Percentiles rank a stretch among this genome's conserved stretches.
These are phyloP conservation scores for Odontocerum albicorne DNA, from an alignment of 2,888 invertebrate species.

Conservation along the genomic window DNA sequence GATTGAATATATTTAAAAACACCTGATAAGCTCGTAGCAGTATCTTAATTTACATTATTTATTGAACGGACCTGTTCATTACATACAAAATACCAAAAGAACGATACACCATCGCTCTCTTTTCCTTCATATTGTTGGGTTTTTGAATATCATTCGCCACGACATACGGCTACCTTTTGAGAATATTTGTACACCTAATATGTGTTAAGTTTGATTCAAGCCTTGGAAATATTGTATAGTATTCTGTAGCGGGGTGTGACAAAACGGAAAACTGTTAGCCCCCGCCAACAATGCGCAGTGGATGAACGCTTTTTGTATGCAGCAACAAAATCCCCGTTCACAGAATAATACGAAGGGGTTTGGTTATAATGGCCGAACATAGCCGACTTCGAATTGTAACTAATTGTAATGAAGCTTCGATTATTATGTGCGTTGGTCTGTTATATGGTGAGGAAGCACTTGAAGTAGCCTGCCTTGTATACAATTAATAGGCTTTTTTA, in stretches of 20 bases:
- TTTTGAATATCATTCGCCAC: constrained; percentile 14
- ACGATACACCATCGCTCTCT: constrained; percentile 15
- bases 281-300: constrained; percentile 11
- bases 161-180: constrained; percentile 18
- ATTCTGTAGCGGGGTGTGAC: constrained; percentile 18
- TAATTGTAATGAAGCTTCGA: constrained; percentile 34
- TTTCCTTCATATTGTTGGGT: constrained; percentile 10
- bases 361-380: constrained; percentile 31
- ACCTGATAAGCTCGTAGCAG: no score
- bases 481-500: constrained; percentile 12
- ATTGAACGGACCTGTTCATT: no score
- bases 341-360: constrained; percentile 17
- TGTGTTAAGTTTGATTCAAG: constrained; percentile 27
- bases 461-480: background rate
- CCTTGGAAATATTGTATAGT: constrained; percentile 10
- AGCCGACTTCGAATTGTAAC: constrained; percentile 29
- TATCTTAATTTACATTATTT: no score
- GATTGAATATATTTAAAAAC: no score
- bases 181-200: constrained; percentile 26
- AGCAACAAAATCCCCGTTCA: constrained; percentile 24
- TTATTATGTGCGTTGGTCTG: constrained; percentile 14
- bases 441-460: constrained; percentile 10
- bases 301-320: constrained; percentile 18
- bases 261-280: constrained; percentile 21
- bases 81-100: no score